Conservation (phyloP, 2,113 vertebrate species). For the Micromys minutus region DNA sequence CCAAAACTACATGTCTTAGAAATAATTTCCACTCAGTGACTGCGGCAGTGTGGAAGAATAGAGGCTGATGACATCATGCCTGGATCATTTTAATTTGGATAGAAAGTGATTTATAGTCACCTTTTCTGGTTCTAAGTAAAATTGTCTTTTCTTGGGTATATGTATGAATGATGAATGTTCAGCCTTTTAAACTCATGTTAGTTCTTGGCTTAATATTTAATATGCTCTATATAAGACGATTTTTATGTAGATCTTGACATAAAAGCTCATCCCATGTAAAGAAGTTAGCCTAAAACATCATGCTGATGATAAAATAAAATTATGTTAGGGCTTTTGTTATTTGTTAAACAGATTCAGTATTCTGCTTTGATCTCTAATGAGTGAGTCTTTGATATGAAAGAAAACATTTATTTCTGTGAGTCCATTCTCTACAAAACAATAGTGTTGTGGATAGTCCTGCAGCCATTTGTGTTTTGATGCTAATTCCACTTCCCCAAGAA, state of each 20-base stretch:
- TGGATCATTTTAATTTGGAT: neutral
- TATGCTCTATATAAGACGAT: neutral
- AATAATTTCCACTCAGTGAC: slow-evolving; percentile 8
- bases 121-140: slow-evolving; percentile 38
- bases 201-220: slow-evolving; percentile 30
- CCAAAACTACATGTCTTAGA: neutral
- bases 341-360: neutral
- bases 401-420: slow-evolving; percentile 6
- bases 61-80: neutral
- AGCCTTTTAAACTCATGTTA: neutral
- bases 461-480: too few relatives aligned
- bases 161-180: slow-evolving; percentile 6
- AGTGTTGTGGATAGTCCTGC: too few relatives aligned
- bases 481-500: too few relatives aligned
- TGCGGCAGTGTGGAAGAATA: neutral
- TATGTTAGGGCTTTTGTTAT: slow-evolving; percentile 21
- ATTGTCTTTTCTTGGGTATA: neutral
- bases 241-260: neutral
- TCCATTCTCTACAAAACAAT: slow-evolving; percentile 13
- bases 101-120: neutral
- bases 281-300: slow-evolving; percentile 8
- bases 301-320: slow-evolving; percentile 23
- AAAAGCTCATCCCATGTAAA: neutral
- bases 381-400: slow-evolving; percentile 8
- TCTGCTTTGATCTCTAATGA: slow-evolving; percentile 25